Evolutionary conservation across 2,888 invertebrate genomes (phyloP).

Genomic region (Aleiodes alternator): DNA sequence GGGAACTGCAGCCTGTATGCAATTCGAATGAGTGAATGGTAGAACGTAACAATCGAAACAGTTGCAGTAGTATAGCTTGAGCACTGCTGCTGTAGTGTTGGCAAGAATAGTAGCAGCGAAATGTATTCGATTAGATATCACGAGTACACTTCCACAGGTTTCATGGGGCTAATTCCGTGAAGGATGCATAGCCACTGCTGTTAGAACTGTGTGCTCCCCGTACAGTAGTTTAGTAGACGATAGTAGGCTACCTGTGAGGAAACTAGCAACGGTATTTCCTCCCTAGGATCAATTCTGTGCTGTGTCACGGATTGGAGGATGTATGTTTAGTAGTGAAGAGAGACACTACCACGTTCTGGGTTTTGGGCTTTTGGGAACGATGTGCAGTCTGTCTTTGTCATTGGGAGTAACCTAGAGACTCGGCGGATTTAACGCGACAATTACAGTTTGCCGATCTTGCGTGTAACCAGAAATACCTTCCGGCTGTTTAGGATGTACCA

Average conservation of each 20-base stretch:
- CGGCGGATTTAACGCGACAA: constrained; percentile 44
- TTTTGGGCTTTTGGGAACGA: constrained; percentile 14
- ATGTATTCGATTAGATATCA: constrained; percentile 32
- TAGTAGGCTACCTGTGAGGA: constrained; percentile 20
- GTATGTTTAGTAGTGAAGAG: constrained; percentile 24
- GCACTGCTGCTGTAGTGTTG: not conserved
- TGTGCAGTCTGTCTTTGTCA: constrained; percentile 43
- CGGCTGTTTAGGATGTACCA: constrained; percentile 22
- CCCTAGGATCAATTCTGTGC: constrained; percentile 31
- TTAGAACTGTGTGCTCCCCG: constrained; percentile 14
- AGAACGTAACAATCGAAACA: too few relatives aligned
- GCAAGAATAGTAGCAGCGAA: not conserved
- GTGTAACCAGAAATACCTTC: constrained; percentile 45
- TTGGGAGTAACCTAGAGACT: constrained; percentile 29
- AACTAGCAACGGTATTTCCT: constrained; percentile 34
- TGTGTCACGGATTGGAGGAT: constrained; percentile 32
- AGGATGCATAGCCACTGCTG: not conserved
- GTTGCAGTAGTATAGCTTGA: constrained; percentile 3
- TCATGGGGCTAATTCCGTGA: constrained; percentile 15
- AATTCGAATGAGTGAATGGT: too few relatives aligned
- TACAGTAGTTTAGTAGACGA: constrained; percentile 28
- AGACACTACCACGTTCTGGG: not conserved
- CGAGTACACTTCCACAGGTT: constrained; percentile 4
- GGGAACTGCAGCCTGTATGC: too few relatives aligned
- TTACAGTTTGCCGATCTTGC: constrained; percentile 46